A percentile compares a stretch with the other conserved stretches of the same genome.
Conservation (phyloP, 2,797 vertebrate species). For the Oryzias sinensis region DNA sequence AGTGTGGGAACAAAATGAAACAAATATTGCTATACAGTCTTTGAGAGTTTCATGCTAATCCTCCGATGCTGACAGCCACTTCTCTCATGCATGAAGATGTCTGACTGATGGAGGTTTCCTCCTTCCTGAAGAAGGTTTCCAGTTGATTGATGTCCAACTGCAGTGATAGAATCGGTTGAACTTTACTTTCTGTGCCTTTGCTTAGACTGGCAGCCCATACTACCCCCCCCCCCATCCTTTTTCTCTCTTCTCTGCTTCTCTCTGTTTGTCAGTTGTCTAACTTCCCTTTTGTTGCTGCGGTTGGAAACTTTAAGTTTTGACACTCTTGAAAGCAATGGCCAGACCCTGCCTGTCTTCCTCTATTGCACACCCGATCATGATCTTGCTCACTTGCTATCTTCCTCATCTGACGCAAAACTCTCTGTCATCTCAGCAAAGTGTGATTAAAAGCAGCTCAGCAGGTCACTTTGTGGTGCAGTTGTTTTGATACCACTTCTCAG, state of each 20-base stretch:
- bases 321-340: conserved; percentile 81
- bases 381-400: conserved; percentile 55
- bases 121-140: conserved; percentile 6
- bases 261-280: conserved; percentile 72
- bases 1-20: too few relatives aligned
- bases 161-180: conserved; percentile 6
- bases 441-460: neutral
- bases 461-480: neutral
- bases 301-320: conserved; percentile 87
- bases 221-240: conserved; percentile 19
- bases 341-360: conserved; percentile 73
- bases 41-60: too few relatives aligned
- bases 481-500: neutral
- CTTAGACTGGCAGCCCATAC: conserved; percentile 17
- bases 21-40: too few relatives aligned
- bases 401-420: conserved; percentile 42
- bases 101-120: conserved; percentile 4
- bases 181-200: conserved; percentile 32
- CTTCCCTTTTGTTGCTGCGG: conserved; percentile 84
- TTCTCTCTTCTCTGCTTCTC: conserved; percentile 40
- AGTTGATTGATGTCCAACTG: conserved; percentile 33
- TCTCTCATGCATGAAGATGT: too few relatives aligned
- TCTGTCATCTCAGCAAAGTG: conserved; percentile 16
- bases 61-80: too few relatives aligned
- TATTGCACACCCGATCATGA: conserved; percentile 65